phyloP scores from a whole-genome alignment of 2,113 vertebrate genomes.

The Mionectes macconnelli region DNA sequence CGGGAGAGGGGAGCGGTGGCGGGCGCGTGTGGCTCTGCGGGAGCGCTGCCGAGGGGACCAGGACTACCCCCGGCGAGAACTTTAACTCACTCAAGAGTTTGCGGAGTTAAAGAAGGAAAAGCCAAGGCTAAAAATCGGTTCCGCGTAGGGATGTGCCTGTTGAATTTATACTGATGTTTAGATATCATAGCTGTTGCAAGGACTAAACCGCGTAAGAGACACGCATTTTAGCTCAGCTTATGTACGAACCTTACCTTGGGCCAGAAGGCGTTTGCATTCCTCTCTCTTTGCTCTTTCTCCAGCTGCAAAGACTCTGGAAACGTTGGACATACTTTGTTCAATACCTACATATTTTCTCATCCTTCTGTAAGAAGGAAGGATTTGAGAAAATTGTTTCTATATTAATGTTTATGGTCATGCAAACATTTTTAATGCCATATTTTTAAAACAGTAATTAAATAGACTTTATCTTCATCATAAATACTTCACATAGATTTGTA shows the following conservation, averaged over 20 bases:
- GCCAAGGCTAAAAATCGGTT: neutral
- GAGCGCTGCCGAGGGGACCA: fast-evolving
- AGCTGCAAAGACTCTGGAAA: neutral
- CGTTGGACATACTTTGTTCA: neutral
- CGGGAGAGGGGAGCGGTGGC: too few species aligned
- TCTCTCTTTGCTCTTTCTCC: neutral
- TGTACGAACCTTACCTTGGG: fast-evolving
- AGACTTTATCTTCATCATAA: neutral
- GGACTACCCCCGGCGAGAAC: fast-evolving
- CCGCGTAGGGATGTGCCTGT: neutral
- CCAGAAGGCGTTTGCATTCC: fast-evolving
- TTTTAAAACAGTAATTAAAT: neutral
- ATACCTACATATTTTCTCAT: neutral
- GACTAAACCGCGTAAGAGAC: neutral
- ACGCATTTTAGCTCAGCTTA: neutral
- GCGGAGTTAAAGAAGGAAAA: neutral
- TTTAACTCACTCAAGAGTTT: fast-evolving
- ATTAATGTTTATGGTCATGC: neutral
- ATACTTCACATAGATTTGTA: neutral
- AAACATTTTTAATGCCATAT: neutral
- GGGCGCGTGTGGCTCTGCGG: fast-evolving
- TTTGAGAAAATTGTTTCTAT: neutral
- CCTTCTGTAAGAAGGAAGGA: neutral
- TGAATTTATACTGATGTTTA: neutral
- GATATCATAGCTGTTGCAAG: neutral